Evolutionary conservation across 2,888 invertebrate genomes (phyloP).

Genomic region (Gasteruption jaculator): DNA sequence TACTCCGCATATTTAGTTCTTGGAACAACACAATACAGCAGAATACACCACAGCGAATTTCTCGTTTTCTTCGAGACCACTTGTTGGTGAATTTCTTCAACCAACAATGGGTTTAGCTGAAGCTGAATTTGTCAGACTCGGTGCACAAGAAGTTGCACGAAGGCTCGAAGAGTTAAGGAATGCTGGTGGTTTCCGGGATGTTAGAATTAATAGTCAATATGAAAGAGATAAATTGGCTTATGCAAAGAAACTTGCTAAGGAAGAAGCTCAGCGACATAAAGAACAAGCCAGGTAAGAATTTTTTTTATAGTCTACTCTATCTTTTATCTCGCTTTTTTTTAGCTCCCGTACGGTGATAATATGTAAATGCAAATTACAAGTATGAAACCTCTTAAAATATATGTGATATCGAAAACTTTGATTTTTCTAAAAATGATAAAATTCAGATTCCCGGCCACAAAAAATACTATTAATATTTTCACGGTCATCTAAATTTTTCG

Average conservation of each 20-base stretch:
- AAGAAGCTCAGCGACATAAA: conserved; percentile 57
- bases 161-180: conserved; percentile 61
- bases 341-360: too few species aligned
- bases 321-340: not conserved
- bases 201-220: conserved; percentile 44
- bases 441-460: too few species aligned
- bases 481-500: too few species aligned
- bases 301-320: not conserved
- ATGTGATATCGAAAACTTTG: too few species aligned
- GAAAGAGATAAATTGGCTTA: conserved; percentile 52
- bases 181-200: conserved; percentile 64
- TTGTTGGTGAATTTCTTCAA: conserved; percentile 89
- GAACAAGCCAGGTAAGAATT: conserved; percentile 50
- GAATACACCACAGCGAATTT: conserved; percentile 83
- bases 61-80: conserved; percentile 83
- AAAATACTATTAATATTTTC: too few species aligned
- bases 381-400: too few species aligned
- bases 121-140: conserved; percentile 71
- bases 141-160: conserved; percentile 78
- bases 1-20: too few species aligned
- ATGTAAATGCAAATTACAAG: too few species aligned
- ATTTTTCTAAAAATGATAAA: too few species aligned
- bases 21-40: conserved; percentile 47
- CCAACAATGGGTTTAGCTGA: conserved; percentile 59
- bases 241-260: conserved; percentile 70